Base-by-base conservation (phyloP, 2,797 vertebrate genomes). In the Miichthys miiuy region DNA sequence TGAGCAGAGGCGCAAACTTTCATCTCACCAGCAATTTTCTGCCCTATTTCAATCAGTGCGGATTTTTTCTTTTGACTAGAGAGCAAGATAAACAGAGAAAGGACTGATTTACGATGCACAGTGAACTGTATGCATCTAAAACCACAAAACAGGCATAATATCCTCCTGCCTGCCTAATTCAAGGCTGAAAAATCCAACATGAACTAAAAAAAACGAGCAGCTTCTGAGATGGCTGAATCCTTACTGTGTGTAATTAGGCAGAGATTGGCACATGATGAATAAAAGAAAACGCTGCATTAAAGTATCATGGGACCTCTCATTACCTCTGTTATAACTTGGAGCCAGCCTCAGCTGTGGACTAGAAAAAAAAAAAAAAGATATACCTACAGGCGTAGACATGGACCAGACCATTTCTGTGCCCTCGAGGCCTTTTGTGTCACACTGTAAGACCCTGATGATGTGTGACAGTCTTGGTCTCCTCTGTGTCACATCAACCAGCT, bases 391-490 rank as follows among this genome's bases (percentile, higher is more conserved):
- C 30, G 27, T n/a, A n/a, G 84, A 85, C 60, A 6, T 65, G 68
- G 72, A 81, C 68, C 81, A 84, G 85, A 87, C 68, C 75, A 54
- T 75, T 80, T 78, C 46, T 80, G 41, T 87, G 75, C 83, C 83
- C 81, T 51, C 16, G 25, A 82, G 83, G 70, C 74, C 71, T 50
- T 7, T 38, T 3, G 69, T 81, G 84, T 86, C 82, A 72, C 61
- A 65, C 65, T 68, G 20, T 44, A 47, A 80, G 78, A 73, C 72
- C 48, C 27, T 90, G 87, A 91, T 88, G 52, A 57, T 81, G 81
- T 86, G 81, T 84, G 93, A 92, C 92, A 91, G 87, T 21, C 42
- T 81, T 75, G 80, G 34, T 50, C 78, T 55, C 82, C 77, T 84
- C 80, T 47, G 56, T 87, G 78, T 88, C 87, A 88, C 82, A 86